A percentile compares a stretch with the other conserved stretches of the same genome.
Evolutionary conservation across 2,888 invertebrate genomes (phyloP).

Genomic region (Melinopterus prodromus): DNA sequence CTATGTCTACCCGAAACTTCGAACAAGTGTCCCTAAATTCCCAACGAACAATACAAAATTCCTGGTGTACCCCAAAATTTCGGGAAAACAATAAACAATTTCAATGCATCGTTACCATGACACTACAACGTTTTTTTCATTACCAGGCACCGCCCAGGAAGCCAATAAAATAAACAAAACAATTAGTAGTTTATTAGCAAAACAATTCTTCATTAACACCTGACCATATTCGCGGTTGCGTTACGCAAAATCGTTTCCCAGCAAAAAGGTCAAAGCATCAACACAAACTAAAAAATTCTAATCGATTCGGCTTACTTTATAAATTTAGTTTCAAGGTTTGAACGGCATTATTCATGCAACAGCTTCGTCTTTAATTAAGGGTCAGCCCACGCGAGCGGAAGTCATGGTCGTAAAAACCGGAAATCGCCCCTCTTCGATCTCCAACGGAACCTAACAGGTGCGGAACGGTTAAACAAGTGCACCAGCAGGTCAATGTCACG

Average conservation of each 20-base stretch:
- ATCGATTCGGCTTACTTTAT: not conserved
- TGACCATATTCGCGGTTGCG: not conserved
- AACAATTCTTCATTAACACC: not conserved
- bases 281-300: not conserved
- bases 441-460: not conserved
- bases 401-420: not conserved
- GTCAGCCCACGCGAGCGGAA: not conserved
- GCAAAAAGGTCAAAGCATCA: not conserved
- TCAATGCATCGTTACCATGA: no score
- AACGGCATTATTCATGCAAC: not conserved
- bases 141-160: not conserved
- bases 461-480: not conserved
- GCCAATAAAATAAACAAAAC: not conserved
- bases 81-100: no score
- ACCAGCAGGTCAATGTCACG: not conserved
- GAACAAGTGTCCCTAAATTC: no score
- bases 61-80: no score
- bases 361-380: not conserved
- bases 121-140: not conserved
- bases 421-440: not conserved
- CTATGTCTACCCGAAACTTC: no score
- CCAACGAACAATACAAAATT: no score
- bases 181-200: not conserved
- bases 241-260: not conserved
- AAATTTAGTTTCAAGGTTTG: not conserved